Conservation (phyloP, 1,140 invertebrate genomes). For the Ditylenchus dipsaci region DNA sequence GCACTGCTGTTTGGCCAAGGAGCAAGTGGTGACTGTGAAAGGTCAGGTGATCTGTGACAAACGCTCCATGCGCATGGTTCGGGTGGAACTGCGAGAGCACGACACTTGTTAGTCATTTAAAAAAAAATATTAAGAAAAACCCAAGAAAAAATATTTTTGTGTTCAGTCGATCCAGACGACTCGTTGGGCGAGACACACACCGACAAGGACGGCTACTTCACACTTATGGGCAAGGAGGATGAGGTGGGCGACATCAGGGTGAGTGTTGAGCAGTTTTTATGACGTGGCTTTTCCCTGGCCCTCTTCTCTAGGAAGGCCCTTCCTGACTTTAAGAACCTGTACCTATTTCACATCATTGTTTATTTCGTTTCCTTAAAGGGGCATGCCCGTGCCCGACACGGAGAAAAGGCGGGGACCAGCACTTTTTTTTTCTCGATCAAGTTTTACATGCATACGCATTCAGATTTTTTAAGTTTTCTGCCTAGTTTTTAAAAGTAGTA, state of each 20-base stretch:
- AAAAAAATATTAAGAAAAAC: not conserved
- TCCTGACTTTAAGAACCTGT: too few relatives aligned
- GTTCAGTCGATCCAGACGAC: constrained; percentile 50
- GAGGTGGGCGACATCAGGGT: constrained; percentile 41
- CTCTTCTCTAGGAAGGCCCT: too few relatives aligned
- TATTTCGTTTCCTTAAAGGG: too few relatives aligned
- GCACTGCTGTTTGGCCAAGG: constrained; percentile 9
- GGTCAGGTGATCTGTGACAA: constrained; percentile 34
- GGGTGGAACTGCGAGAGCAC: constrained; percentile 32
- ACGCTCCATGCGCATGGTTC: constrained; percentile 26
- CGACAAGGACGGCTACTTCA: constrained; percentile 43
- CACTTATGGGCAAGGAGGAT: constrained; percentile 41
- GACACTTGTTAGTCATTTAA: constrained; percentile 31
- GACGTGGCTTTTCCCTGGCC: too few relatives aligned
- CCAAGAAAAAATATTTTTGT: constrained; percentile 4
- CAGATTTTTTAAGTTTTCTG: too few relatives aligned
- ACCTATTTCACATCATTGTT: too few relatives aligned
- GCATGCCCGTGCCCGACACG: too few relatives aligned
- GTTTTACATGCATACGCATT: too few relatives aligned
- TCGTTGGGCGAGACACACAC: constrained; percentile 35
- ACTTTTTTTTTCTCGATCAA: too few relatives aligned
- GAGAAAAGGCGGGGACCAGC: too few relatives aligned
- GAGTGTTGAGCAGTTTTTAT: not conserved
- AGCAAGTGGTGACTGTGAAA: constrained; percentile 19
- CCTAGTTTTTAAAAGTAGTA: too few relatives aligned